Percentiles rank a stretch among this genome's conserved stretches.
Evolutionary conservation across 2,888 invertebrate species (phyloP).

Genomic region (Spilosoma lubricipeda): DNA sequence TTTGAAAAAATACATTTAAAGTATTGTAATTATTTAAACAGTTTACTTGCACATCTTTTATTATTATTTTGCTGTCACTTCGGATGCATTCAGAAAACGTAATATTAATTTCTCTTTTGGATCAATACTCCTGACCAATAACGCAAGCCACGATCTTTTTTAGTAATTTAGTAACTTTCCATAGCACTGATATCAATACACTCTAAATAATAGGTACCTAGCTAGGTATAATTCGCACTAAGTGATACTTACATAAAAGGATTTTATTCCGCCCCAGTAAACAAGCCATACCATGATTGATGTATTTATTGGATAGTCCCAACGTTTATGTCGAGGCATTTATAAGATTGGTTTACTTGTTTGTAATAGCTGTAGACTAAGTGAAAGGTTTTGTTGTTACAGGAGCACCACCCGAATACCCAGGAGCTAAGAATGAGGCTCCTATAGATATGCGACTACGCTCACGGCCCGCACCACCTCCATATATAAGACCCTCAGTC

Average conservation of each 20-base stretch:
- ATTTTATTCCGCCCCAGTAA: neutral
- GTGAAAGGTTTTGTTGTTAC: conserved; percentile 27
- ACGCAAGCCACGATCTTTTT: too few species aligned
- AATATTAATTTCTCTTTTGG: too few species aligned
- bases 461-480: conserved; percentile 87
- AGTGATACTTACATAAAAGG: neutral
- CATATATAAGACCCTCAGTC: conserved; percentile 88
- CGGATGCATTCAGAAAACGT: too few species aligned
- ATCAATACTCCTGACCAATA: too few species aligned
- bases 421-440: conserved; percentile 77
- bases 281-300: neutral
- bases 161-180: neutral
- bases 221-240: neutral
- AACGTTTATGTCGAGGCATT: neutral
- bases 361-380: neutral
- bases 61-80: too few species aligned
- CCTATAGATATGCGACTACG: conserved; percentile 88
- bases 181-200: neutral
- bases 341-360: neutral
- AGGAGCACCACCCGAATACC: conserved; percentile 78
- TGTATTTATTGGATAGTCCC: neutral
- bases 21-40: too few species aligned
- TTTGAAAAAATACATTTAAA: too few species aligned
- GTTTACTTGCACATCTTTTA: too few species aligned
- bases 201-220: neutral